A percentile compares a stretch with the other conserved stretches of the same genome.
Conservation (phyloP, 2,888 invertebrate genomes). For the Sinelater perroti region DNA sequence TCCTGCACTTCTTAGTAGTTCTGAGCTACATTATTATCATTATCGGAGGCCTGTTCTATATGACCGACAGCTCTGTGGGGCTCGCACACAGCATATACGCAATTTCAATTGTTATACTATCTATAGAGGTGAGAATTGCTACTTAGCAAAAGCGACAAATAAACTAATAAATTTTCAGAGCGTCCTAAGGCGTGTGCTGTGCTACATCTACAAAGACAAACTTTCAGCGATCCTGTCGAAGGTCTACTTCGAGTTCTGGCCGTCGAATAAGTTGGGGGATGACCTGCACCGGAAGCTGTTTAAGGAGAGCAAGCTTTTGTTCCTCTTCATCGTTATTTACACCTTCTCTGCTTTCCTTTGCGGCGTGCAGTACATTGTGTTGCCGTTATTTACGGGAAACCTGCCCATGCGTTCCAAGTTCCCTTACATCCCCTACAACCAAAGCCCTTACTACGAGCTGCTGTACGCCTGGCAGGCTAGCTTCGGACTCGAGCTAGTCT, state of each 20-base stretch:
- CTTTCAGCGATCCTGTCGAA: background rate
- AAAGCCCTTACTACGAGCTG: slow-evolving; percentile 1
- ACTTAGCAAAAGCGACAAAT: too few relatives aligned
- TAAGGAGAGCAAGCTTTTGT: background rate
- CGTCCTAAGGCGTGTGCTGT: background rate
- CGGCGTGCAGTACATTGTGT: background rate
- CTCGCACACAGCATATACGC: too few relatives aligned
- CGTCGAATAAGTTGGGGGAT: background rate
- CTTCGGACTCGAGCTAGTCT: background rate
- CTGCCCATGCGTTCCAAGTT: background rate
- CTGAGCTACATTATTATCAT: background rate
- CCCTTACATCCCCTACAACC: background rate
- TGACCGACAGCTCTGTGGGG: background rate
- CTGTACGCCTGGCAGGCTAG: slow-evolving; percentile 11
- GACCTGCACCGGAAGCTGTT: background rate
- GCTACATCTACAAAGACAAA: background rate
- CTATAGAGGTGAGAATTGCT: too few relatives aligned
- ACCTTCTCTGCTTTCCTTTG: background rate
- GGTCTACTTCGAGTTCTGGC: slow-evolving; percentile 13
- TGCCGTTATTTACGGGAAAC: background rate
- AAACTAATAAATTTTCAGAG: background rate
- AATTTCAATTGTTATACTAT: too few relatives aligned
- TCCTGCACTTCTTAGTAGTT: background rate
- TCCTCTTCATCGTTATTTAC: background rate
- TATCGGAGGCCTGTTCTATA: background rate